Base-by-base conservation (phyloP, 2,888 invertebrate species). In the Mythimna ferrago region DNA sequence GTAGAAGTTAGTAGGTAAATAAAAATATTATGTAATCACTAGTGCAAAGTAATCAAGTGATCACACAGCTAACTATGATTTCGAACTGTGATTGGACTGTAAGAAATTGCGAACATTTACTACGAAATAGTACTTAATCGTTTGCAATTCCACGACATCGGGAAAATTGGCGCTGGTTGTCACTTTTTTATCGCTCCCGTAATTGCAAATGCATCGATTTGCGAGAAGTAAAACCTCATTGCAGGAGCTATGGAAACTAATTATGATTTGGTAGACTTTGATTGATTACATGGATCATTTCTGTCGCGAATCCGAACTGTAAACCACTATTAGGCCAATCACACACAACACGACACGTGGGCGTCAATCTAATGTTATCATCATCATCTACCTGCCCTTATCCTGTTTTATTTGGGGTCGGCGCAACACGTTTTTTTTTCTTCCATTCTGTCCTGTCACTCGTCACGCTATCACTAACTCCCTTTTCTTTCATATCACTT, bases 41-140 rank as follows among this genome's bases (percentile, higher is more conserved):
- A 2, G 16, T 11, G 21, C 16, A 26, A 57, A 26, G 14, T 48
- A 58, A 54, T 76, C 54, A 61, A 26, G n/a, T 56, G 26, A 61
- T 65, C 35, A 51, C 54, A 21, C 5, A 56, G 53, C 14, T 16
- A 73, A 41, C 58, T 53, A 61, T 38, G 56, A 80, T 80, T 81
- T 51, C 11, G 35, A 64, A n/a, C 63, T 56, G 26, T 63, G 58
- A 81, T 78, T 66, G 48, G 26, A 9, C 19, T 76, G 2, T 58
- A 81, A 81, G 82, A 76, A 81, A 81, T 78, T n/a, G 77, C 78
- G 41, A 65, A 60, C 56, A 58, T 77, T 64, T 81, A 54, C 70
- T 16, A 26, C 38, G 82, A 77, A 81, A 65, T 35, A n/a, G 56
- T 65, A 6, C 48, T 48, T 48, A 81, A 81, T 64, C 65, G 60